phyloP scores from a whole-genome alignment of 2,113 vertebrate species.

The Silurus glanis region DNA sequence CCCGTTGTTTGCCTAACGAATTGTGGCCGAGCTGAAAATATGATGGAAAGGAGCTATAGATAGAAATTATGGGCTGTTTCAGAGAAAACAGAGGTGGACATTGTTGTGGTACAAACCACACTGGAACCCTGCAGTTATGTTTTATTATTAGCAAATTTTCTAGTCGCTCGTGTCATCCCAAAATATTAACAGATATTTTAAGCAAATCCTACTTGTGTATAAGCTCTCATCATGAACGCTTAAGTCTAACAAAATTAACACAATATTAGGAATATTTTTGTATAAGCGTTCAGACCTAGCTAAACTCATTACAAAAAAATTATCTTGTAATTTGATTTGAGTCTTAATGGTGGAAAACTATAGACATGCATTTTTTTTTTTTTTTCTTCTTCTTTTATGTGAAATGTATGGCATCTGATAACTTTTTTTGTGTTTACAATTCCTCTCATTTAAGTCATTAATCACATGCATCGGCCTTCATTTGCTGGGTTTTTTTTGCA shows the following conservation, averaged over 20 bases:
- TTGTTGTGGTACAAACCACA: background rate
- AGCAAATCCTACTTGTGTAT: background rate
- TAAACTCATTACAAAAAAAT: background rate
- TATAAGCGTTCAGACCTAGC: background rate
- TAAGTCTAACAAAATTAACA: background rate
- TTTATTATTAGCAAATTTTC: background rate
- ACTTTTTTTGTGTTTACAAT: background rate
- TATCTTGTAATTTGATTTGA: background rate
- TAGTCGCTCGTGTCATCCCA: background rate
- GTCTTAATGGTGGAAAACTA: background rate
- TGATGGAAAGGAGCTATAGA: background rate
- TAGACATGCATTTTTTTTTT: background rate
- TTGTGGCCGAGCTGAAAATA: background rate
- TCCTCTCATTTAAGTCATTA: background rate
- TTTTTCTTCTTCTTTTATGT: background rate
- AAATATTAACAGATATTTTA: background rate
- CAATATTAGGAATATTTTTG: too few relatives aligned
- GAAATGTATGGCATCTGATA: background rate
- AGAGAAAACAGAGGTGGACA: background rate
- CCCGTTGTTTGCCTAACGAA: background rate
- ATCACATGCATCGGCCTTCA: background rate
- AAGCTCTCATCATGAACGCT: background rate
- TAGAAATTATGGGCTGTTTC: background rate
- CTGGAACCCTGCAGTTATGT: background rate
- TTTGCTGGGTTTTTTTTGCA: constrained; percentile 7